A percentile compares a stretch with the other conserved stretches of the same genome.
These are phyloP conservation scores for Platysternon megacephalum DNA, from an alignment of 2,113 vertebrate genomes.

Conservation along the genomic window DNA sequence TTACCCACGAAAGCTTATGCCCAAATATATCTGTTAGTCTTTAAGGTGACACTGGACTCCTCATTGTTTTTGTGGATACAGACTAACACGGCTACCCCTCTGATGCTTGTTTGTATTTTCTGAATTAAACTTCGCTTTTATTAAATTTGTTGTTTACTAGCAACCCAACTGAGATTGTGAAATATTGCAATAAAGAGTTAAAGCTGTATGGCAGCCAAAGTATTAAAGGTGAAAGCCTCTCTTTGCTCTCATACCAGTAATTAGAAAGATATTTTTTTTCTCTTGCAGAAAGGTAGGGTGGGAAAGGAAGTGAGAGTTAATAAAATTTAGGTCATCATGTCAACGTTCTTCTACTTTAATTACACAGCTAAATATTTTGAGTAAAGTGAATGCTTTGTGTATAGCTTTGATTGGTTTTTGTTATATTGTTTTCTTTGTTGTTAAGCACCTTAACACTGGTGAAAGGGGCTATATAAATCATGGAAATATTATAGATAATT, in stretches of 20 bases:
- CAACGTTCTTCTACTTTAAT: neutral
- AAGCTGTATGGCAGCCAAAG: slow-evolving; percentile 18
- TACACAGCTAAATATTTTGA: neutral
- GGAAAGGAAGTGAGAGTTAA: slow-evolving; percentile 44
- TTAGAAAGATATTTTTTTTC: neutral
- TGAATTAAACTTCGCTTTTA: slow-evolving; percentile 2
- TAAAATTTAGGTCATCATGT: slow-evolving; percentile 27
- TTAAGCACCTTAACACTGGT: neutral
- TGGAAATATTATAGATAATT: fast-evolving
- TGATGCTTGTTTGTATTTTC: neutral
- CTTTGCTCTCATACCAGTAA: neutral
- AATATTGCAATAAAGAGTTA: slow-evolving; percentile 21
- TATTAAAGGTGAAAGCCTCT: slow-evolving; percentile 18
- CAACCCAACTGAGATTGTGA: slow-evolving; percentile 6
- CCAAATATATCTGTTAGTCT: too few relatives aligned
- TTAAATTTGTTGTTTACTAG: neutral
- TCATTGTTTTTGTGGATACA: neutral
- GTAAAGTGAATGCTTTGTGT: neutral
- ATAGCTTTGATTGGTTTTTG: neutral
- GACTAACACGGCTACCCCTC: too few relatives aligned
- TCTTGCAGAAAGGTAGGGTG: slow-evolving; percentile 31
- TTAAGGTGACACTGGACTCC: too few relatives aligned
- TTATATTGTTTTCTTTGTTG: neutral
- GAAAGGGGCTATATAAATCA: neutral
- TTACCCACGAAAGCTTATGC: too few relatives aligned